Evolutionary conservation across 1,140 invertebrate species (phyloP).

Genomic region (Drosophila pruinosa): DNA sequence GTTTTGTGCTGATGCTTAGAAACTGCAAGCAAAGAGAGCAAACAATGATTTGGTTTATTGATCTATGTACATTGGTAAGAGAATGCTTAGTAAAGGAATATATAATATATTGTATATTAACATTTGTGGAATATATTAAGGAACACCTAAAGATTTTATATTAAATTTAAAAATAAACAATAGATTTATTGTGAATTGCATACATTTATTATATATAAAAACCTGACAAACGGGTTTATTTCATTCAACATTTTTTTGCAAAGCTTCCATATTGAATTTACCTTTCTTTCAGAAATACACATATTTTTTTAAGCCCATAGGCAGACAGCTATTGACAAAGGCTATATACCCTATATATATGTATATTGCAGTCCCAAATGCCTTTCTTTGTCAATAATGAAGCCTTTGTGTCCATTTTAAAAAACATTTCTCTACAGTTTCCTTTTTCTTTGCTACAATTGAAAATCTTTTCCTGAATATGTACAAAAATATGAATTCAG

Average conservation of each 20-base stretch:
- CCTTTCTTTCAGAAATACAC: too few relatives aligned
- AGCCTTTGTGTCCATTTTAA: background rate
- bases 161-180: too few relatives aligned
- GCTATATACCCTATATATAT: too few relatives aligned
- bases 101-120: background rate
- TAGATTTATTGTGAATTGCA: too few relatives aligned
- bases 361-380: too few relatives aligned
- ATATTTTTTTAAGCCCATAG: too few relatives aligned
- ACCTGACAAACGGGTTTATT: too few relatives aligned
- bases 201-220: too few relatives aligned
- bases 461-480: background rate
- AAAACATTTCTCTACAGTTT: background rate
- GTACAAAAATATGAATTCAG: background rate
- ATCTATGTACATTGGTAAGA: background rate
- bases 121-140: background rate
- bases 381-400: background rate
- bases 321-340: too few relatives aligned
- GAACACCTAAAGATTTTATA: too few relatives aligned
- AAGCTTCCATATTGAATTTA: too few relatives aligned
- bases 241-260: too few relatives aligned
- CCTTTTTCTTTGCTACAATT: background rate
- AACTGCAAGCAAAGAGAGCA: background rate
- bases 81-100: background rate
- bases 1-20: conserved; percentile 27
- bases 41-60: background rate